phyloP scores from a whole-genome alignment of 1,140 invertebrate species.

The Portunus trituberculatus region DNA sequence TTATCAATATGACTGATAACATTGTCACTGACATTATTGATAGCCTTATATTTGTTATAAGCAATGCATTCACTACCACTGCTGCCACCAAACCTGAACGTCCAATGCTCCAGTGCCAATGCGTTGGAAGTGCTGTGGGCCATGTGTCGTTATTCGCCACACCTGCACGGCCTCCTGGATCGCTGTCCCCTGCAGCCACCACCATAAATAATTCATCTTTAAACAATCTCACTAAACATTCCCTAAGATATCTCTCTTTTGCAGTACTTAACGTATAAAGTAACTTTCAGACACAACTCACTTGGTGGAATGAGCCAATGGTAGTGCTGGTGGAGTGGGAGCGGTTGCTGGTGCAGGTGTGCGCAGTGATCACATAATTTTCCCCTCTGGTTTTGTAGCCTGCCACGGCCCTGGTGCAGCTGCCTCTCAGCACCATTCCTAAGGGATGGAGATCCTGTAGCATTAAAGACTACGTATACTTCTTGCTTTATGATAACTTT shows the following conservation, averaged over 20 bases:
- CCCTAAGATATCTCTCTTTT: too few species aligned
- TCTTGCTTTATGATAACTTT: too few species aligned
- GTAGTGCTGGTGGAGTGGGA: neutral
- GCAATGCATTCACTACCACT: neutral
- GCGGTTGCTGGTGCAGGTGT: neutral
- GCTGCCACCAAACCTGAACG: slow-evolving; percentile 12
- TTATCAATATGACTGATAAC: neutral
- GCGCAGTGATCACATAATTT: neutral
- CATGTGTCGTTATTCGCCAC: neutral
- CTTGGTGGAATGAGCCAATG: too few species aligned
- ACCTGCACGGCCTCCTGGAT: neutral
- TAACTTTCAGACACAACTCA: too few species aligned
- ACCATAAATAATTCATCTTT: neutral
- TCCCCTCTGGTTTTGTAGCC: neutral
- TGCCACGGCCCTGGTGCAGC: neutral
- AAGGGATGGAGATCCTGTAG: neutral
- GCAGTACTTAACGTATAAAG: too few species aligned
- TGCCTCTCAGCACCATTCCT: neutral
- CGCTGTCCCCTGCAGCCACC: neutral
- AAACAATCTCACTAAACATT: too few species aligned
- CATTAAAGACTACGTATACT: too few species aligned
- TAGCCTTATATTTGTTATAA: too few species aligned
- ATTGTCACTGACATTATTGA: too few species aligned
- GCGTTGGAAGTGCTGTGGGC: neutral
- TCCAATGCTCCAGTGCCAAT: neutral